These are phyloP conservation scores for Electrophaes corylata DNA, from an alignment of 2,888 invertebrate species.

Conservation along the genomic window DNA sequence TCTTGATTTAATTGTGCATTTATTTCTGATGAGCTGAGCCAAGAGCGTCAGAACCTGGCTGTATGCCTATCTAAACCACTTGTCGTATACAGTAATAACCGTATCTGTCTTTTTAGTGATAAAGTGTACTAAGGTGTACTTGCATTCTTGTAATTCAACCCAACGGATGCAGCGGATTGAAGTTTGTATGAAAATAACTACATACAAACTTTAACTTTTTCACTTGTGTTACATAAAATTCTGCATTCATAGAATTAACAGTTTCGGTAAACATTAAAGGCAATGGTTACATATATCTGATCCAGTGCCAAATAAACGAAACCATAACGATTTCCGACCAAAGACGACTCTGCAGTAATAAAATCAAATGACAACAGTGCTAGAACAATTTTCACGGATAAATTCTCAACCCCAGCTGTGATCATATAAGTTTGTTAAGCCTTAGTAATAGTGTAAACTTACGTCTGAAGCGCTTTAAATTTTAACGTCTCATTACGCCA, in stretches of 20 bases:
- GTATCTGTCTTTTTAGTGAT: too few species aligned
- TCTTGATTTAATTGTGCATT: too few species aligned
- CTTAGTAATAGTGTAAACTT: conserved; percentile 5
- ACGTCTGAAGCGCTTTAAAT: conserved; percentile 24
- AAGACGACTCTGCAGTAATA: conserved; percentile 20
- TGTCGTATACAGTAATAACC: too few species aligned
- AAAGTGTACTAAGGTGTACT: too few species aligned
- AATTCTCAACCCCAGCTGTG: conserved; percentile 13
- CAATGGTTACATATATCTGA: conserved; percentile 13
- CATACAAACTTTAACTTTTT: too few species aligned
- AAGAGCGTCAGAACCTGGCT: too few species aligned
- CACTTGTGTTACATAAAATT: too few species aligned
- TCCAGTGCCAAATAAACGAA: conserved; percentile 23
- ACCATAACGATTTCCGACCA: conserved; percentile 22
- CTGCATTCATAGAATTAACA: conserved; percentile 19
- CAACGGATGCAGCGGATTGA: too few species aligned
- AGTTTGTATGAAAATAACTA: too few species aligned
- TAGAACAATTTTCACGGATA: conserved; percentile 13
- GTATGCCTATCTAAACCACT: too few species aligned
- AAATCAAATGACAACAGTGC: conserved; percentile 14
- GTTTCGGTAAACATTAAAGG: conserved; percentile 14
- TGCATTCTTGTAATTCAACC: too few species aligned
- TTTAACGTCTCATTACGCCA: conserved; percentile 30
- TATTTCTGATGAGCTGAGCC: too few species aligned
- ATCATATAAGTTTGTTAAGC: conserved; percentile 19